These are phyloP conservation scores for Euplagia quadripunctaria DNA, from an alignment of 2,888 invertebrate genomes.

Conservation along the genomic window DNA sequence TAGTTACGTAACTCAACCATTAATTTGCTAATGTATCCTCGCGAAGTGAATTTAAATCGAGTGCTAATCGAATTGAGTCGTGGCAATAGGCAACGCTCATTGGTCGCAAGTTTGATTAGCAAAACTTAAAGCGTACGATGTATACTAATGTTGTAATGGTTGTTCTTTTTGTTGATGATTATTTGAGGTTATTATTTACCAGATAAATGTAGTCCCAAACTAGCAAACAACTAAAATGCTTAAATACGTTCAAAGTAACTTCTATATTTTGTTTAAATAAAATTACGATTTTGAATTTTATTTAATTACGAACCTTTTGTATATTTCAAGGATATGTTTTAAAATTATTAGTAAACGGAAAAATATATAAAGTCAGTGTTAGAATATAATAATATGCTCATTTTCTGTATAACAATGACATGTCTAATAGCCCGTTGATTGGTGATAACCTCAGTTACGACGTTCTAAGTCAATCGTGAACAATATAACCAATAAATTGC, in stretches of 20 bases:
- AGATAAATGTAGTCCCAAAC: not conserved
- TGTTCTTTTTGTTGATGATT: constrained; percentile 47
- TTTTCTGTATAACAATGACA: constrained; percentile 53
- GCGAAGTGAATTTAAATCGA: constrained; percentile 63
- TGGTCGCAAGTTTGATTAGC: constrained; percentile 54
- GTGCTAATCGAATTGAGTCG: constrained; percentile 57
- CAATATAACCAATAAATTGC: constrained; percentile 76
- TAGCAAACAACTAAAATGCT: not conserved
- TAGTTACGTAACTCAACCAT: constrained; percentile 77
- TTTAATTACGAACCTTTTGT: no score
- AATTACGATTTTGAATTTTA: not conserved
- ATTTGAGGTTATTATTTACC: constrained; percentile 19
- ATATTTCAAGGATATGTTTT: constrained; percentile 1
- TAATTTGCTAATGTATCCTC: constrained; percentile 72
- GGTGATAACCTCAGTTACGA: constrained; percentile 59
- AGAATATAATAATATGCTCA: not conserved
- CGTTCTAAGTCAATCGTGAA: constrained; percentile 60
- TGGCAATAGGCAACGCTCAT: constrained; percentile 50
- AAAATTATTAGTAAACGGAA: not conserved
- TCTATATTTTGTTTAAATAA: not conserved
- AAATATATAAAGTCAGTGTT: not conserved
- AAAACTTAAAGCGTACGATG: constrained; percentile 49
- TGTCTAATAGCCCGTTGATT: constrained; percentile 61
- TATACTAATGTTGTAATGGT: constrained; percentile 49
- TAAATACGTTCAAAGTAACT: not conserved